Percentiles rank a stretch among this genome's conserved stretches.
These are phyloP conservation scores for Bubo bubo DNA, from an alignment of 2,113 vertebrate species.

Conservation along the genomic window DNA sequence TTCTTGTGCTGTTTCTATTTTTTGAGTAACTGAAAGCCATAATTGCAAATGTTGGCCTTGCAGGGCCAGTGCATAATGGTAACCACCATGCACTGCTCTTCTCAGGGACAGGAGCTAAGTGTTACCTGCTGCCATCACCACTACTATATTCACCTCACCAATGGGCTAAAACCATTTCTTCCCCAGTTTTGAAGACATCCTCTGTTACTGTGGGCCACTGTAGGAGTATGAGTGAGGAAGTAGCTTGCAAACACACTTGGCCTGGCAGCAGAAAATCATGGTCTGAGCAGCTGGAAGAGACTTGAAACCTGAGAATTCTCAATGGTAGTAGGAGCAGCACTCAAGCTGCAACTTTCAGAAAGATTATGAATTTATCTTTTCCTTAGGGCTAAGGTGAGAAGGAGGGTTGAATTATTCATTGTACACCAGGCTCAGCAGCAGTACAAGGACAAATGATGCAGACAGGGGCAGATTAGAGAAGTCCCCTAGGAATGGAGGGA, in stretches of 20 bases:
- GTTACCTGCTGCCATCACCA: not conserved
- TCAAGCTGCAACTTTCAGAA: not conserved
- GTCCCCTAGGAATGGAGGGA: not conserved
- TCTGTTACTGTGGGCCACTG: not conserved
- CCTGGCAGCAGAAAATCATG: fast-evolving
- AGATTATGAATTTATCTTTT: not conserved
- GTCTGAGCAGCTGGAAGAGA: not conserved
- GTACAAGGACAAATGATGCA: not conserved
- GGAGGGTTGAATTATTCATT: not conserved
- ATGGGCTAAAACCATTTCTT: not conserved
- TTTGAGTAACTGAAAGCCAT: not conserved
- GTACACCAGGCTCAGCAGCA: not conserved
- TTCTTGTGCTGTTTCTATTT: not conserved
- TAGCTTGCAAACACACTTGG: not conserved
- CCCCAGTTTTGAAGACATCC: not conserved
- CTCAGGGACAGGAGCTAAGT: not conserved
- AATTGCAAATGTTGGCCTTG: not conserved
- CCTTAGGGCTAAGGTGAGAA: not conserved
- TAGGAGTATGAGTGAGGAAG: not conserved
- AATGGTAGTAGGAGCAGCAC: not conserved
- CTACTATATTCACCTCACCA: not conserved
- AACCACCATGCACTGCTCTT: not conserved
- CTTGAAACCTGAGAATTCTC: not conserved
- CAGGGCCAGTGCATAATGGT: not conserved
- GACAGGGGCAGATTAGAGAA: not conserved